Base-by-base conservation (phyloP, 2,888 invertebrate genomes). In the Flabesymbios commensalis region DNA sequence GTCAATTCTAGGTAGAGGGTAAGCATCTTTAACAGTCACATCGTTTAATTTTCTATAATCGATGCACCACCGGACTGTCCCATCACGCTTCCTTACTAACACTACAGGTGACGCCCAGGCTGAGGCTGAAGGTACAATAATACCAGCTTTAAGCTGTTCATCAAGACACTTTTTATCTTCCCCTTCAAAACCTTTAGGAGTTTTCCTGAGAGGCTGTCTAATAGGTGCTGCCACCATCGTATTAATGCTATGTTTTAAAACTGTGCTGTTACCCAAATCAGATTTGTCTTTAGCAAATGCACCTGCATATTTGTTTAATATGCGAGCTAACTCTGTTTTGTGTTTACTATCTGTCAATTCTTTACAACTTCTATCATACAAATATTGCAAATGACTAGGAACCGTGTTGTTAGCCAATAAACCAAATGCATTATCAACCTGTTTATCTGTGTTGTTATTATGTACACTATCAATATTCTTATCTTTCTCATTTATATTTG, bases 1-100 rank as follows among this genome's bases (percentile, higher is more conserved):
- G 45, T 70, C 67, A n/a, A 69, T 59, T 31, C 51, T 45, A 5
- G 70, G 67, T 4, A 70, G 36, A 1, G 64, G 68, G 33, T 66
- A 64, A 1, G 64, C 59, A 56, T 70, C 67, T 45, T 67, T 63
- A 0, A 29, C 22, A 5, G 68, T 70, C 5, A 55, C 49, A 7
- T 36, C 28, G 41, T 69, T 69, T 7, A 45, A 22, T 7, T 24
- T 10, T 10, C 45, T 14, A 22, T 45, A 45, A 22, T 45, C 45
- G 7, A 45, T 24, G 22, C 45, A 45, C 24, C n/a, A 24, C 17
- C 45, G 45, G 22, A 24, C 24, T 22, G 45, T 45, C 45, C 45
- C 45, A 22, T 45, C 45, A 7, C 22, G 10, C 24, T 45, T 45
- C 24, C 24, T 10, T 22, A 45, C 45, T 7, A 19, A 45, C 14